Conservation (phyloP, 2,888 invertebrate genomes). For the Tortrix viridana region DNA sequence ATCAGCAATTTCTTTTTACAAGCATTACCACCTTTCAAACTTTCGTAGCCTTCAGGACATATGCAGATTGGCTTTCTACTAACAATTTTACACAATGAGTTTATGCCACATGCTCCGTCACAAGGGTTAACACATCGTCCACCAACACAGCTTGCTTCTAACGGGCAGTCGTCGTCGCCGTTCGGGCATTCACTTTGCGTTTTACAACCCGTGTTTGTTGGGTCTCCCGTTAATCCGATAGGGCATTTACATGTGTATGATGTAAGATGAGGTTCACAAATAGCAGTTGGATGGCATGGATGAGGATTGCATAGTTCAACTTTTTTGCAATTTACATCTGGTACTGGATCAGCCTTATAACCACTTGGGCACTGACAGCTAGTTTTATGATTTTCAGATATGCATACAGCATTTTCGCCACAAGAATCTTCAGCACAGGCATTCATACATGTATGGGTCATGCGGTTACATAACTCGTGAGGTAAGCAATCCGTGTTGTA, state of each 20-base stretch:
- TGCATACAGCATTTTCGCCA: constrained; percentile 94
- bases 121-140: constrained; percentile 92
- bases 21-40: constrained; percentile 83
- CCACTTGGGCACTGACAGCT: constrained; percentile 95
- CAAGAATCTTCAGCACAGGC: constrained; percentile 93
- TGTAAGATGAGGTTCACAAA: constrained; percentile 88
- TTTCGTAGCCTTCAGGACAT: constrained; percentile 90
- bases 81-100: constrained; percentile 91
- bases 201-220: constrained; percentile 89
- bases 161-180: constrained; percentile 90
- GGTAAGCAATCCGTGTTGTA: constrained; percentile 93
- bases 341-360: constrained; percentile 90
- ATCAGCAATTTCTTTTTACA: constrained; percentile 88
- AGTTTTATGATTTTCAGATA: constrained; percentile 92
- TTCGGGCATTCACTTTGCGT: constrained; percentile 90
- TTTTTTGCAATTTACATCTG: constrained; percentile 91
- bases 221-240: constrained; percentile 90
- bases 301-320: constrained; percentile 89
- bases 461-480: constrained; percentile 91
- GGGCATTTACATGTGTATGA: constrained; percentile 93
- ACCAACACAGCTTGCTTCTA: constrained; percentile 88
- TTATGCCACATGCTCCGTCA: constrained; percentile 91
- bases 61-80: constrained; percentile 91
- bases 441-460: constrained; percentile 92
- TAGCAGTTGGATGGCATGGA: constrained; percentile 92